These are phyloP conservation scores for Tetrax tetrax DNA, from an alignment of 2,113 vertebrate genomes.

Conservation along the genomic window DNA sequence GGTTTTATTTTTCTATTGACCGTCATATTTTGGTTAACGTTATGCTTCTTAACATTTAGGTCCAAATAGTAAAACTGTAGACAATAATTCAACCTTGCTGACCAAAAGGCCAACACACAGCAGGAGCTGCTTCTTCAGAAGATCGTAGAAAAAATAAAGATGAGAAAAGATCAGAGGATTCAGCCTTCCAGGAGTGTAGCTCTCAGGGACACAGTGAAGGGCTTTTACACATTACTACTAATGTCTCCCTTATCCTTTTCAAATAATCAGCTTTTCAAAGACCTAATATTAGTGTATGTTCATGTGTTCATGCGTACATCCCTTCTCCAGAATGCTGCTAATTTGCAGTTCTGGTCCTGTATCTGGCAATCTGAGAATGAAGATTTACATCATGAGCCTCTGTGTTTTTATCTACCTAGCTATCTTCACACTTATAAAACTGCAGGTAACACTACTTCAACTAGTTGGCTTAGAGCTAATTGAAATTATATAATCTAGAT, in stretches of 20 bases:
- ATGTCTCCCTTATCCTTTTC: not conserved
- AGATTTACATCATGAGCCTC: not conserved
- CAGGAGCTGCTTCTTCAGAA: not conserved
- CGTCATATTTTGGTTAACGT: not conserved
- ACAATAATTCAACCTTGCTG: not conserved
- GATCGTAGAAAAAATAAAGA: not conserved
- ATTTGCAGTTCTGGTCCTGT: not conserved
- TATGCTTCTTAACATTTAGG: not conserved
- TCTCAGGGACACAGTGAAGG: not conserved
- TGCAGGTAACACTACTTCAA: not conserved
- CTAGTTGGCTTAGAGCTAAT: not conserved
- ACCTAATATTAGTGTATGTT: too few species aligned
- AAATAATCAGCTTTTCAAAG: not conserved
- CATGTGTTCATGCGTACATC: fast-evolving
- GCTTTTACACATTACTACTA: not conserved
- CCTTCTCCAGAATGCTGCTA: not conserved
- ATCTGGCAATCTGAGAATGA: not conserved
- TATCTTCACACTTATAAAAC: not conserved
- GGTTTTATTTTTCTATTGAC: not conserved
- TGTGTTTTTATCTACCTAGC: not conserved
- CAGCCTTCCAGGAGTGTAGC: not conserved
- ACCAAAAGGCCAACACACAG: not conserved
- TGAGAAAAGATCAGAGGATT: not conserved
- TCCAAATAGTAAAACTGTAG: not conserved
- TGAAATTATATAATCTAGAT: not conserved